Evolutionary conservation across 37 sponge, comb jelly and placozoan genomes (phyloP).

Genomic region (Bolinopsis microptera): DNA sequence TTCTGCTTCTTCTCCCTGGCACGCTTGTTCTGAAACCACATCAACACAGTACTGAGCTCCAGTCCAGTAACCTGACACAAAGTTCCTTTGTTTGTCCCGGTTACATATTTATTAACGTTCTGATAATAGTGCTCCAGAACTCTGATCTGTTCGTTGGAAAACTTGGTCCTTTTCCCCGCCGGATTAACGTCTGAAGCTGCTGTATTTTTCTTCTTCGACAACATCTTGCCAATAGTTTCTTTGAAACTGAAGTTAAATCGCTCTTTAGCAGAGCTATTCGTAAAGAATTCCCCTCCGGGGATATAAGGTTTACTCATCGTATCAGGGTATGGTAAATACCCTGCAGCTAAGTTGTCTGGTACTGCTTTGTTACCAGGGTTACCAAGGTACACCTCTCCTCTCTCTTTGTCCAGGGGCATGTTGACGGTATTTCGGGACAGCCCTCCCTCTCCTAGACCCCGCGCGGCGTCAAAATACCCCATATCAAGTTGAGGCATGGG

Average conservation of each 20-base stretch:
- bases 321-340: neutral
- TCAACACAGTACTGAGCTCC: conserved; percentile 48
- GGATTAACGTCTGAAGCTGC: neutral
- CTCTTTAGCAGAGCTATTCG: neutral
- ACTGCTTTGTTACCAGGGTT: too few relatives aligned
- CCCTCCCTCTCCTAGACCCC: neutral
- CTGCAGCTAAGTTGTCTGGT: conserved; percentile 33
- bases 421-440: neutral
- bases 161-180: conserved; percentile 41
- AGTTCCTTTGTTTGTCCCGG: conserved; percentile 53
- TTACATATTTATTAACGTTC: conserved; percentile 49
- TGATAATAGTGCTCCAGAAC: conserved; percentile 48
- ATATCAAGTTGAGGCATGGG: neutral
- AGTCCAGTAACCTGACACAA: conserved; percentile 58
- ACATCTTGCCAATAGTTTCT: conserved; percentile 53
- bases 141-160: conserved; percentile 10
- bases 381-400: too few relatives aligned
- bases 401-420: neutral
- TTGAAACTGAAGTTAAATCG: conserved; percentile 17
- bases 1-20: conserved; percentile 55
- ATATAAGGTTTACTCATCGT: neutral
- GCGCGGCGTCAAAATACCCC: neutral
- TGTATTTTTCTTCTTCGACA: neutral
- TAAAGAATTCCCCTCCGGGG: neutral
- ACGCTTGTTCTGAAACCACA: conserved; percentile 66